Percentiles rank a stretch among this genome's conserved stretches.
Evolutionary conservation across 2,113 vertebrate genomes (phyloP).

Genomic region (Hoplias malabaricus): DNA sequence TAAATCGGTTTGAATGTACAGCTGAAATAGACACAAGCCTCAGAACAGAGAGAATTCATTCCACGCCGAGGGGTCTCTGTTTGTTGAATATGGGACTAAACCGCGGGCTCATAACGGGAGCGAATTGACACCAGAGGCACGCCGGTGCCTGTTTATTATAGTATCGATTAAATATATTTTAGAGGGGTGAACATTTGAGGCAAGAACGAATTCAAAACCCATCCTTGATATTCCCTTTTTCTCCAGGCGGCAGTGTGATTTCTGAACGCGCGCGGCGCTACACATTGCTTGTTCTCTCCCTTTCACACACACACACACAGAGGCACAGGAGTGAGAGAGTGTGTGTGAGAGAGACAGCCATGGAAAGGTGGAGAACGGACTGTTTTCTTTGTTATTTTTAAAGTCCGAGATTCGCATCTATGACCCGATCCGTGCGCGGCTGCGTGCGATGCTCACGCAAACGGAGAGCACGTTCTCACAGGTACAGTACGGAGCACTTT

Average conservation of each 20-base stretch:
- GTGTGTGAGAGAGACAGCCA: constrained; percentile 61
- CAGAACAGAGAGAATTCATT: too few relatives aligned
- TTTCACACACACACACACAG: constrained; percentile 39
- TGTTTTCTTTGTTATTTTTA: constrained; percentile 78
- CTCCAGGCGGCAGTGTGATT: constrained; percentile 60
- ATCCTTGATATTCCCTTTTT: constrained; percentile 25
- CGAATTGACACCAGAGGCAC: background rate
- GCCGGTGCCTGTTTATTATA: background rate
- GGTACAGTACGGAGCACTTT: constrained; percentile 75
- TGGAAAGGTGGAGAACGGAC: constrained; percentile 74
- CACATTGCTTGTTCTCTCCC: constrained; percentile 58
- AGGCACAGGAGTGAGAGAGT: constrained; percentile 62
- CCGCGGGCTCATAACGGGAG: background rate
- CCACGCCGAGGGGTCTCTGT: too few relatives aligned
- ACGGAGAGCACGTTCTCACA: constrained; percentile 65
- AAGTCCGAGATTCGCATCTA: constrained; percentile 68
- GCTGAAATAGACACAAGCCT: background rate
- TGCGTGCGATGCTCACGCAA: constrained; percentile 64
- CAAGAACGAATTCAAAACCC: background rate
- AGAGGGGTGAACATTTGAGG: background rate
- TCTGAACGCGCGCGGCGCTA: constrained; percentile 75
- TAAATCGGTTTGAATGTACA: background rate
- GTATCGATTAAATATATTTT: background rate
- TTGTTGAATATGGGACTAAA: background rate
- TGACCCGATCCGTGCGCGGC: constrained; percentile 61